Evolutionary conservation across 1,140 invertebrate species (phyloP).

Genomic region (Cydia splendana): DNA sequence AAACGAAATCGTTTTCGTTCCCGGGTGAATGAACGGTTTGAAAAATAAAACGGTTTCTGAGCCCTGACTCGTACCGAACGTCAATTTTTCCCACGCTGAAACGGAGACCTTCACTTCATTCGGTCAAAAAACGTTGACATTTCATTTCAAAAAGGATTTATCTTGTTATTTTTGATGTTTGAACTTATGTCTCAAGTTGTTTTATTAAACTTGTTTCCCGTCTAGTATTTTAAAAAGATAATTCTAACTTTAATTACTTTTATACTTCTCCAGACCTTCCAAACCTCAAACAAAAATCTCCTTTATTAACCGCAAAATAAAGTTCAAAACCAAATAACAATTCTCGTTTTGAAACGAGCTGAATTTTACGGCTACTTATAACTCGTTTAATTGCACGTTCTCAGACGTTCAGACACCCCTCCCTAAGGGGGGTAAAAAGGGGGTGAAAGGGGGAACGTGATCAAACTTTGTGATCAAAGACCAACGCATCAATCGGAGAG

Average conservation of each 20-base stretch:
- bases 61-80: too few species aligned
- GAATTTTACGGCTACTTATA: not conserved
- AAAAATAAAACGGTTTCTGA: too few species aligned
- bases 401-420: not conserved
- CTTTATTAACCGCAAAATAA: not conserved
- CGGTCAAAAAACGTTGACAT: too few species aligned
- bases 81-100: not conserved
- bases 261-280: not conserved
- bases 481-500: not conserved
- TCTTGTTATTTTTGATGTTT: not conserved
- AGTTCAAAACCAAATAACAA: not conserved
- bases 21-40: too few species aligned
- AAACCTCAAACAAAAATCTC: not conserved
- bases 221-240: not conserved
- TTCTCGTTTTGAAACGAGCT: not conserved
- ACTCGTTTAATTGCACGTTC: conserved; percentile 12
- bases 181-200: not conserved
- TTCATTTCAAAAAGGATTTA: not conserved
- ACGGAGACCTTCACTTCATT: not conserved
- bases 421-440: not conserved
- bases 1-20: too few species aligned
- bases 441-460: conserved; percentile 1
- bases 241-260: not conserved
- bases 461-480: conserved; percentile 20
- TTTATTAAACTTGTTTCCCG: not conserved